These are phyloP conservation scores for Epistrophe grossulariae DNA, from an alignment of 2,888 invertebrate species.

Conservation along the genomic window DNA sequence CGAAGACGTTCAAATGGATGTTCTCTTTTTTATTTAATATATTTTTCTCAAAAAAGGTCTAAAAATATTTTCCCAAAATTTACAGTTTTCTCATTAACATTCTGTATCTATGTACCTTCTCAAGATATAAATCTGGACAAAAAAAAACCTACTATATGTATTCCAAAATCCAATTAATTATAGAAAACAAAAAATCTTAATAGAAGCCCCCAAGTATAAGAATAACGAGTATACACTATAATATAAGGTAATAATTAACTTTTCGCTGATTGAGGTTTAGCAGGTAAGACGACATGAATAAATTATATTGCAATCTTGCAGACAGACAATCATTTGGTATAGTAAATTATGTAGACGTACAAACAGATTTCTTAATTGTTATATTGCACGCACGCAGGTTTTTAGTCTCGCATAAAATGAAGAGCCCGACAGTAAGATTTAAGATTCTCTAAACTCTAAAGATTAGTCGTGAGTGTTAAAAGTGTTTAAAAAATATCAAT, in stretches of 20 bases:
- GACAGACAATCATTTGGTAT: not conserved
- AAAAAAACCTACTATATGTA: not conserved
- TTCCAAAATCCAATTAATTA: not conserved
- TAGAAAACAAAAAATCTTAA: not conserved
- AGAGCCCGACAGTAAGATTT: not conserved
- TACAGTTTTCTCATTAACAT: not conserved
- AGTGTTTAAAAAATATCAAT: not conserved
- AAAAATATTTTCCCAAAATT: not conserved
- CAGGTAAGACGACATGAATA: not conserved
- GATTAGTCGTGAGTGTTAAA: not conserved
- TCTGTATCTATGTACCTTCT: not conserved
- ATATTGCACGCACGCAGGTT: not conserved
- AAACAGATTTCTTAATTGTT: not conserved
- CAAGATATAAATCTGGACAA: not conserved
- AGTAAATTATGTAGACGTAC: not conserved
- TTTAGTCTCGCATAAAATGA: not conserved
- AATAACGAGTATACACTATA: not conserved
- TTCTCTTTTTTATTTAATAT: too few relatives aligned
- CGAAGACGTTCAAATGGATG: too few relatives aligned
- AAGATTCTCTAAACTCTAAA: not conserved
- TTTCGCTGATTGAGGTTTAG: not conserved
- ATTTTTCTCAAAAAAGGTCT: too few relatives aligned
- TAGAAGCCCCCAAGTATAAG: not conserved
- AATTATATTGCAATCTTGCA: not conserved
- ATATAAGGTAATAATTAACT: not conserved